Evolutionary conservation across 1,140 invertebrate genomes (phyloP).

Genomic region (Drosophila ohnishii): DNA sequence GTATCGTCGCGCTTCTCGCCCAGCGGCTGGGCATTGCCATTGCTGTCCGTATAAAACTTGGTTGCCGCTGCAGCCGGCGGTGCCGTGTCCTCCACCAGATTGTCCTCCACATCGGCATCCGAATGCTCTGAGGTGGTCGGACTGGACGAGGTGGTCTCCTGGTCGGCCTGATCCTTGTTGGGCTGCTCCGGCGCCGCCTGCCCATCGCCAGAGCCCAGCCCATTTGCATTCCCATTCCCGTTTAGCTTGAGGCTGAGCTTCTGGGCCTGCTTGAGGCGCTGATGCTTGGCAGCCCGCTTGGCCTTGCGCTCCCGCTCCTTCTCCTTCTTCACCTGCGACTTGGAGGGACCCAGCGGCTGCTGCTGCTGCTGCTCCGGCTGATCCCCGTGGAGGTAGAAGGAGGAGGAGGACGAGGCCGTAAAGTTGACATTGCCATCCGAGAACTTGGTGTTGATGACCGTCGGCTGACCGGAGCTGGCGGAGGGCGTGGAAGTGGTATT

Average conservation of each 20-base stretch:
- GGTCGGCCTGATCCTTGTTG: slow-evolving; percentile 36
- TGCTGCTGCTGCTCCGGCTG: slow-evolving; percentile 29
- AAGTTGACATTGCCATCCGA: slow-evolving; percentile 32
- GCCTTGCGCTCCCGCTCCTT: slow-evolving; percentile 86
- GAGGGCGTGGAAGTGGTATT: not conserved
- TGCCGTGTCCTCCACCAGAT: slow-evolving; percentile 86
- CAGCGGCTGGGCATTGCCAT: slow-evolving; percentile 74
- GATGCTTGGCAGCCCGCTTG: slow-evolving; percentile 71
- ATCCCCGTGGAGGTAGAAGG: slow-evolving; percentile 65
- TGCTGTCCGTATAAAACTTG: slow-evolving; percentile 71
- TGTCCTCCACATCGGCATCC: slow-evolving; percentile 92
- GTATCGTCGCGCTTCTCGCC: slow-evolving; percentile 84
- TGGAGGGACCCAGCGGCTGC: slow-evolving; percentile 84
- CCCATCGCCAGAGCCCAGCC: slow-evolving; percentile 15
- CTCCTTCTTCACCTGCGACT: slow-evolving; percentile 88
- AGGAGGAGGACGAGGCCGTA: slow-evolving; percentile 24
- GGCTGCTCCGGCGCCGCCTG: slow-evolving; percentile 21
- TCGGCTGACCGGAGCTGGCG: slow-evolving; percentile 2
- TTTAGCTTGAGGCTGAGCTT: slow-evolving; percentile 66
- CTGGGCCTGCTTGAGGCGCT: slow-evolving; percentile 73
- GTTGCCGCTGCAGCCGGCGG: not conserved
- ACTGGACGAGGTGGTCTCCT: slow-evolving; percentile 57
- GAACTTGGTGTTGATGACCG: slow-evolving; percentile 55
- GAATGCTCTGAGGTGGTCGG: slow-evolving; percentile 85
- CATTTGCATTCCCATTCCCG: slow-evolving; percentile 56